These are phyloP conservation scores for Gymnoscopelus microlampas DNA, from an alignment of 2,797 vertebrate genomes.

Conservation along the genomic window DNA sequence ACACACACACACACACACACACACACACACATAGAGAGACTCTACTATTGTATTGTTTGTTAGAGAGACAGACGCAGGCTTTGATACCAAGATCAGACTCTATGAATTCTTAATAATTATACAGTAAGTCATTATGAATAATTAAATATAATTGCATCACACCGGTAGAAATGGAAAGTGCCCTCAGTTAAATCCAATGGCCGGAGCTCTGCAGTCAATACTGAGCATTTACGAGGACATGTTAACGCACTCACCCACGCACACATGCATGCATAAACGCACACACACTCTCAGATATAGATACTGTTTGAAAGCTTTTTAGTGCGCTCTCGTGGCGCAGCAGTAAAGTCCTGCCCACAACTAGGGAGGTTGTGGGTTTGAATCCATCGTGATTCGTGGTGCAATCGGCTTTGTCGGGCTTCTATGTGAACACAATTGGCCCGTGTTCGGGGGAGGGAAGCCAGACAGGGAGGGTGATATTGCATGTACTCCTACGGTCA, in stretches of 20 bases:
- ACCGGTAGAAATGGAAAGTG: background rate
- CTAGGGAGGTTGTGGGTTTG: too few species aligned
- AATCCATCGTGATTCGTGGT: too few species aligned
- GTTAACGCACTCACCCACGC: slow-evolving; percentile 26
- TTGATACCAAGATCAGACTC: slow-evolving; percentile 13
- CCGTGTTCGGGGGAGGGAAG: too few species aligned
- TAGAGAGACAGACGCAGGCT: background rate
- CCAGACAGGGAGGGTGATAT: too few species aligned
- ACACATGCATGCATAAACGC: slow-evolving; percentile 9
- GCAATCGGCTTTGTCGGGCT: too few species aligned
- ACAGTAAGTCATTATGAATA: background rate
- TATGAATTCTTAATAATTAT: background rate
- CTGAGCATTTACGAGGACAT: slow-evolving; percentile 35
- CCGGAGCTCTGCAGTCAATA: slow-evolving; percentile 17
- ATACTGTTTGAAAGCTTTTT: background rate
- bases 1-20: slow-evolving; percentile 1
- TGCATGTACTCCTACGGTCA: too few species aligned
- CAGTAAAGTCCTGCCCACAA: too few species aligned
- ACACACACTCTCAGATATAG: slow-evolving; percentile 3
- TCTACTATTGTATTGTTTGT: background rate
- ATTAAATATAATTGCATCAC: background rate
- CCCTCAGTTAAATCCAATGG: background rate
- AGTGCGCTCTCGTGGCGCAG: too few species aligned
- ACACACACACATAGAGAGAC: slow-evolving; percentile 2
- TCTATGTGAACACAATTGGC: too few species aligned